Conservation (phyloP, 2,888 invertebrate species). For the Papilio gigon region DNA sequence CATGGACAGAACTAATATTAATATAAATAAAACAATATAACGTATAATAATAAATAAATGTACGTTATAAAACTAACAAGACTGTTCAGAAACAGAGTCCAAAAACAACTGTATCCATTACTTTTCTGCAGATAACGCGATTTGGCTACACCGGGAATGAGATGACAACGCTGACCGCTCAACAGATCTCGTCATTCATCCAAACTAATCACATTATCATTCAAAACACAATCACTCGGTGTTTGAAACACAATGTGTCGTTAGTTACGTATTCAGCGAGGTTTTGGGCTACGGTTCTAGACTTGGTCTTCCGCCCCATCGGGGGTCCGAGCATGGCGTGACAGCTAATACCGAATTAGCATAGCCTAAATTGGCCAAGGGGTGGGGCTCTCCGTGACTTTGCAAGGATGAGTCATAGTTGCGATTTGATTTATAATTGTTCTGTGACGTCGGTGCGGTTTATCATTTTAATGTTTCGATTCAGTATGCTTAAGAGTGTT, state of each 20-base stretch:
- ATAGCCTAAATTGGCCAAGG: conserved; percentile 17
- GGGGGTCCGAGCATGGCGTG: neutral
- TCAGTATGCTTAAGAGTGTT: neutral
- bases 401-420: conserved; percentile 20
- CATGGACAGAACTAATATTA: too few species aligned
- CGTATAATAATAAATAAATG: too few species aligned
- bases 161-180: neutral
- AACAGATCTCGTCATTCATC: conserved; percentile 7
- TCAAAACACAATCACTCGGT: conserved; percentile 17
- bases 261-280: conserved; percentile 21
- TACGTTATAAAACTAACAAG: too few species aligned
- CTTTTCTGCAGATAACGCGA: too few species aligned
- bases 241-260: conserved; percentile 27
- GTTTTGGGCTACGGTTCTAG: conserved; percentile 28
- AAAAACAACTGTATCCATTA: too few species aligned
- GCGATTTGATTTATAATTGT: neutral
- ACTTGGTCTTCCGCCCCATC: conserved; percentile 3
- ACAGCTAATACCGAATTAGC: conserved; percentile 21
- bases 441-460: neutral
- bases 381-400: conserved; percentile 6
- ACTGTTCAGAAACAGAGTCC: too few species aligned
- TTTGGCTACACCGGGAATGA: too few species aligned
- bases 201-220: conserved; percentile 25
- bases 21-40: too few species aligned
- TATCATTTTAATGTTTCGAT: neutral